Base-by-base conservation (phyloP, 2,113 vertebrate genomes). In the Chamaetylas fuelleborni region DNA sequence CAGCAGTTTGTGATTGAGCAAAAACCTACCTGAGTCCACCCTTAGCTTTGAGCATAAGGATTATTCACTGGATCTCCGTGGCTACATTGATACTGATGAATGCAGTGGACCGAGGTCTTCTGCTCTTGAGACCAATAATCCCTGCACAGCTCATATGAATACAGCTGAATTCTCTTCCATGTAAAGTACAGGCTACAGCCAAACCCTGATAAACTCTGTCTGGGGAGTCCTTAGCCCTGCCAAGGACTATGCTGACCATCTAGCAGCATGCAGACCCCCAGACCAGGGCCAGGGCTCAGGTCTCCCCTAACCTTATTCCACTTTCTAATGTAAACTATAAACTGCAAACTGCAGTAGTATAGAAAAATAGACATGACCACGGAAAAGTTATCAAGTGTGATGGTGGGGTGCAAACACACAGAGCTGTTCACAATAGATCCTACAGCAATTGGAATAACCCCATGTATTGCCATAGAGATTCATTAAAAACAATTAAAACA, bases 351-450 rank as follows among this genome's bases (percentile, higher is more conserved):
- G n/a, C 5, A 5, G 15, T 33, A 50, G 13, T 29, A 33, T 6
- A 50, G 29, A n/a, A 86, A 7, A 28, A 84, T 4, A 58, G 56
- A 47, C 20, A 28, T 0, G 1, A 74, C 9, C 60, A 54, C 0
- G 0, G 57, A 82, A 79, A 76, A 33, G 31, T 42, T 57, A 28
- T 50, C 40, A 82, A 45, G 53, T n/a, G 26, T 0, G 0, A 33
- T 34, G 26, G 9, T 60, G 73, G 51, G 26, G 7, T 18, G 22
- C 11, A 60, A 89, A 89, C 29, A 81, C 38, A 16, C 10, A 29
- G 48, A 71, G 43, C 3, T 82, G 40, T 6, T 69, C 64, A 23
- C 8, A 7, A 25, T 0, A 81, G 51, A 61, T 54, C 28, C 48
- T 25, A 61, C 9, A 85, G 51, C 54, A 58, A 29, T 31, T 48